A percentile compares a stretch with the other conserved stretches of the same genome.
Evolutionary conservation across 2,113 vertebrate species (phyloP).

Genomic region (Bufo gargarizans): DNA sequence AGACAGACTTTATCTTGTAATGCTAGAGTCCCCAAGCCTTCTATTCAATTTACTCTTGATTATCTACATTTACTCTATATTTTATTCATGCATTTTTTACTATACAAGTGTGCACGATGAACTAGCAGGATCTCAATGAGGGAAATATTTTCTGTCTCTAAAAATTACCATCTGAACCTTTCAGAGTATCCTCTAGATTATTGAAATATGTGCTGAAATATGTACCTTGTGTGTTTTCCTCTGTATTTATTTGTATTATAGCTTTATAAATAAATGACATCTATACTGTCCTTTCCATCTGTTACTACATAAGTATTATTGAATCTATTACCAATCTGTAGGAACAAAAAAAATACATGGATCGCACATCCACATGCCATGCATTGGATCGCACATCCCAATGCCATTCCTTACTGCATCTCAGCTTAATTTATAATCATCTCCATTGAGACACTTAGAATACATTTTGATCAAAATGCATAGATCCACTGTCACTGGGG

Average conservation of each 20-base stretch:
- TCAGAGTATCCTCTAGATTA: constrained; percentile 35
- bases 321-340: too few species aligned
- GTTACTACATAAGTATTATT: neutral
- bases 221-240: neutral
- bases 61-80: constrained; percentile 59
- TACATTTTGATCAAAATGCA: too few species aligned
- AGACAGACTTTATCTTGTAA: constrained; percentile 64
- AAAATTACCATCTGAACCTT: constrained; percentile 22
- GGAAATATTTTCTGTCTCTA: constrained; percentile 45
- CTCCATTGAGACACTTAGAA: too few species aligned
- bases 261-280: neutral
- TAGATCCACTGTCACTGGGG: too few species aligned
- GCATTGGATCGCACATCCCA: too few species aligned
- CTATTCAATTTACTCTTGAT: constrained; percentile 59
- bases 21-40: constrained; percentile 60
- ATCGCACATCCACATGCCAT: too few species aligned
- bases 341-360: too few species aligned
- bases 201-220: constrained; percentile 32
- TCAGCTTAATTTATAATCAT: too few species aligned
- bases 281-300: neutral
- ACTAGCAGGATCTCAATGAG: constrained; percentile 37
- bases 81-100: constrained; percentile 57
- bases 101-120: constrained; percentile 36
- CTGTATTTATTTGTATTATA: neutral
- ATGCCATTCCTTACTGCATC: too few species aligned